These are phyloP conservation scores for Bruchidius siliquastri DNA, from an alignment of 2,888 invertebrate species.

Conservation along the genomic window DNA sequence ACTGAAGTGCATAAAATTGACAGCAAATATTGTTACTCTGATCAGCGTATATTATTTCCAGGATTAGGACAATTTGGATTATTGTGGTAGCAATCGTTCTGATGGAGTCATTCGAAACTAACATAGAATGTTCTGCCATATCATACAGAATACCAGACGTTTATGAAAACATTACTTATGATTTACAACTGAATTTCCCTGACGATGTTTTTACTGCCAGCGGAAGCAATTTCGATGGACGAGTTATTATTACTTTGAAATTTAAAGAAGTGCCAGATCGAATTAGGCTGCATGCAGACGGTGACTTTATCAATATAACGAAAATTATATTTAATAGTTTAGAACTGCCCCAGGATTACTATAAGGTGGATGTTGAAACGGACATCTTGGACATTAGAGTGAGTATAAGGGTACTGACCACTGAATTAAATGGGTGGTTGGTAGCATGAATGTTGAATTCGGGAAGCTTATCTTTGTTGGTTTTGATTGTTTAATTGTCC, in stretches of 20 bases:
- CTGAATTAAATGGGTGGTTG: too few species aligned
- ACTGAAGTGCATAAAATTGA: too few species aligned
- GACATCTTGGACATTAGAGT: conserved; percentile 14
- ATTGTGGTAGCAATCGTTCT: neutral
- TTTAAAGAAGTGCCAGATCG: conserved; percentile 2
- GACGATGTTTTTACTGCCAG: conserved; percentile 4
- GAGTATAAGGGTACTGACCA: too few species aligned
- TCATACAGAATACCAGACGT: conserved; percentile 3
- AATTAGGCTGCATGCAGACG: conserved; percentile 13
- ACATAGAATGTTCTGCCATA: neutral
- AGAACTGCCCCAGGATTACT: neutral
- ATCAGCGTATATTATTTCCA: neutral
- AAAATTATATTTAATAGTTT: conserved; percentile 4
- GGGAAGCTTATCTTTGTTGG: too few species aligned
- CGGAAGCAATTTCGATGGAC: conserved; percentile 5
- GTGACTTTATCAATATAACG: conserved; percentile 1
- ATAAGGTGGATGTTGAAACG: conserved; percentile 9
- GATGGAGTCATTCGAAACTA: neutral
- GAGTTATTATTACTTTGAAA: conserved; percentile 6
- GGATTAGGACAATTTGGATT: neutral
- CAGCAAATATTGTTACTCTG: too few species aligned
- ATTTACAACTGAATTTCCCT: conserved; percentile 1
- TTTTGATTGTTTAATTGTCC: too few species aligned
- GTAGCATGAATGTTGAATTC: too few species aligned
- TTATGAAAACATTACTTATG: conserved; percentile 6